A percentile compares a stretch with the other conserved stretches of the same genome.
Conservation (phyloP, 1,140 invertebrate genomes). For the Stegodyphus dumicola region DNA sequence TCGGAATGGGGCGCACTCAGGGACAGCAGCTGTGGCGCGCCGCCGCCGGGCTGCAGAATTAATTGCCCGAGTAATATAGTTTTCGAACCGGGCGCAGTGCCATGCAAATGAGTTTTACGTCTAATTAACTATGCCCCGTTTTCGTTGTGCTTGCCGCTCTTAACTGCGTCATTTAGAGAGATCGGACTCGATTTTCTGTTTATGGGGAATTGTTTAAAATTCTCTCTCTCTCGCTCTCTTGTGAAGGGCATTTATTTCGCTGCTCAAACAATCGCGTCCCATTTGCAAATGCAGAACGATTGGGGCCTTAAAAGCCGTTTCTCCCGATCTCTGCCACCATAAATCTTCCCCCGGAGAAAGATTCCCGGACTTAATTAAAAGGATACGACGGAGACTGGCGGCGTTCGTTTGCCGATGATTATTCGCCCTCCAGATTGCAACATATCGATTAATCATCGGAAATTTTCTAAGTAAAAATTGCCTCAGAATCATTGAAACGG, state of each 20-base stretch:
- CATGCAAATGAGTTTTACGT: slow-evolving; percentile 59
- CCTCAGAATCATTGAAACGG: no score
- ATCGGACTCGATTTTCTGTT: slow-evolving; percentile 51
- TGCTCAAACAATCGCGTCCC: slow-evolving; percentile 55
- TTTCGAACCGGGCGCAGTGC: slow-evolving; percentile 20
- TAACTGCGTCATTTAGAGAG: slow-evolving; percentile 41
- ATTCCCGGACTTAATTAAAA: slow-evolving; percentile 50
- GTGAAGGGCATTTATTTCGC: slow-evolving; percentile 44
- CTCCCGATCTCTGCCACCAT: slow-evolving; percentile 41
- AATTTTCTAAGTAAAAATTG: no score
- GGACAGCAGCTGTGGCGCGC: slow-evolving; percentile 31
- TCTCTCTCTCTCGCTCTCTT: slow-evolving; percentile 9
- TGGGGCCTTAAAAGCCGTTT: slow-evolving; percentile 46
- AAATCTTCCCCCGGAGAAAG: slow-evolving; percentile 44
- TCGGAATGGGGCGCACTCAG: slow-evolving; percentile 39
- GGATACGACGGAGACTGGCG: slow-evolving; percentile 3
- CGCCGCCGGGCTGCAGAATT: slow-evolving; percentile 32
- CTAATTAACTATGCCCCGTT: slow-evolving; percentile 49
- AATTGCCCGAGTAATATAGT: slow-evolving; percentile 56
- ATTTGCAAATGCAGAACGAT: slow-evolving; percentile 58
- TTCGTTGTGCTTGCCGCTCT: slow-evolving; percentile 1
- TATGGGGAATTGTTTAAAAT: slow-evolving; percentile 51
- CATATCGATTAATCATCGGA: no score
- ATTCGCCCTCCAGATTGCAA: neutral
- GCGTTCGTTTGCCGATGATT: slow-evolving; percentile 18